These are phyloP conservation scores for Philaethria dido DNA, from an alignment of 2,888 invertebrate species.

Conservation along the genomic window DNA sequence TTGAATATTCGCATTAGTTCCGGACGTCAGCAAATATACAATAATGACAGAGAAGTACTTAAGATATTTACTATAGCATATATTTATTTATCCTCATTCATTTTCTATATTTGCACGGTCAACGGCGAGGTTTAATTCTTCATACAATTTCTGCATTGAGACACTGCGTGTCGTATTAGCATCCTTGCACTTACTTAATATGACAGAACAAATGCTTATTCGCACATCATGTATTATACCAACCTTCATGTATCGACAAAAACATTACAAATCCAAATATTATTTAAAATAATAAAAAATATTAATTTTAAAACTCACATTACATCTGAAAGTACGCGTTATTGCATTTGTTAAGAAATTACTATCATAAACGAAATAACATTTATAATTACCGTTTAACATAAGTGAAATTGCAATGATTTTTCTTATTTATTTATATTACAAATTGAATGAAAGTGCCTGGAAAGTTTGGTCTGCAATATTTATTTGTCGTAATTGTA, in stretches of 20 bases:
- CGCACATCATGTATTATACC: neutral
- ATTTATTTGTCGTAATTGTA: constrained; percentile 19
- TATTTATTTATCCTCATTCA: too few relatives aligned
- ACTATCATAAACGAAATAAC: constrained; percentile 8
- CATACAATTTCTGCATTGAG: too few relatives aligned
- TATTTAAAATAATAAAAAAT: neutral
- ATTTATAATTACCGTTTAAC: constrained; percentile 14
- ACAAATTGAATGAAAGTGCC: constrained; percentile 32
- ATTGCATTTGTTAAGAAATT: constrained; percentile 3
- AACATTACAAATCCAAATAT: neutral
- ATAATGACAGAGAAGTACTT: neutral
- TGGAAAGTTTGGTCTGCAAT: constrained; percentile 36
- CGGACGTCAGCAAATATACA: neutral
- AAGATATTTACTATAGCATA: neutral
- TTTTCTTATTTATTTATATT: constrained; percentile 29
- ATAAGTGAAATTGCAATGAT: constrained; percentile 29
- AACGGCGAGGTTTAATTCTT: too few relatives aligned
- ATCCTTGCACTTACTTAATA: neutral
- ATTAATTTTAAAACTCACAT: neutral
- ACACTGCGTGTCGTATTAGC: neutral
- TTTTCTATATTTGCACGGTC: too few relatives aligned
- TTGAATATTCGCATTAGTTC: neutral
- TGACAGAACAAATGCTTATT: neutral
- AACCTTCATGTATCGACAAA: neutral
- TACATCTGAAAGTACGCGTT: neutral